A percentile compares a stretch with the other conserved stretches of the same genome.
Evolutionary conservation across 2,113 vertebrate species (phyloP).

Genomic region (Malurus melanocephalus): DNA sequence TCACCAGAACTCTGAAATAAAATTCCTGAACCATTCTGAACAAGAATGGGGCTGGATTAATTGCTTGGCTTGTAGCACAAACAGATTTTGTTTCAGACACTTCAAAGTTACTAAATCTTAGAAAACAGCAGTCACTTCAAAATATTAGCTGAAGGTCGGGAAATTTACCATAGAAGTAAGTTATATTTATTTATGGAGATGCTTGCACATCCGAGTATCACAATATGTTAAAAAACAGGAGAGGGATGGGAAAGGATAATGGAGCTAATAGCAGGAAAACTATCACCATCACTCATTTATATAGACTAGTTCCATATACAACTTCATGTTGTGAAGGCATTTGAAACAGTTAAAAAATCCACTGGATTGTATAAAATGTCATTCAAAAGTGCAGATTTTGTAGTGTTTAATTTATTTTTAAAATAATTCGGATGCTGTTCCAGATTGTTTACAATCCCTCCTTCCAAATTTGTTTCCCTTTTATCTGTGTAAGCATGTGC

Average conservation of each 20-base stretch:
- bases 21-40: background rate
- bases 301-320: background rate
- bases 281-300: background rate
- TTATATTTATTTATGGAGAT: conserved; percentile 7
- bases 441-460: conserved; percentile 48
- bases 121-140: background rate
- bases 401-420: conserved; percentile 42
- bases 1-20: background rate
- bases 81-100: background rate
- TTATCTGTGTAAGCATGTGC: conserved; percentile 61
- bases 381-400: conserved; percentile 31
- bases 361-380: background rate
- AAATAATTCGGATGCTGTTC: conserved; percentile 55
- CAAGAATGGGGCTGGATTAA: background rate
- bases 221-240: background rate
- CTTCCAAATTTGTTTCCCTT: conserved; percentile 63
- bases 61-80: background rate
- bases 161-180: background rate
- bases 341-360: conserved; percentile 18
- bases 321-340: background rate
- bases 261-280: background rate
- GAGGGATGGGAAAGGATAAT: background rate
- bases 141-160: background rate
- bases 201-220: background rate
- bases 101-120: background rate